These are phyloP conservation scores for Cetonia aurata DNA, from an alignment of 2,888 invertebrate genomes.

Conservation along the genomic window DNA sequence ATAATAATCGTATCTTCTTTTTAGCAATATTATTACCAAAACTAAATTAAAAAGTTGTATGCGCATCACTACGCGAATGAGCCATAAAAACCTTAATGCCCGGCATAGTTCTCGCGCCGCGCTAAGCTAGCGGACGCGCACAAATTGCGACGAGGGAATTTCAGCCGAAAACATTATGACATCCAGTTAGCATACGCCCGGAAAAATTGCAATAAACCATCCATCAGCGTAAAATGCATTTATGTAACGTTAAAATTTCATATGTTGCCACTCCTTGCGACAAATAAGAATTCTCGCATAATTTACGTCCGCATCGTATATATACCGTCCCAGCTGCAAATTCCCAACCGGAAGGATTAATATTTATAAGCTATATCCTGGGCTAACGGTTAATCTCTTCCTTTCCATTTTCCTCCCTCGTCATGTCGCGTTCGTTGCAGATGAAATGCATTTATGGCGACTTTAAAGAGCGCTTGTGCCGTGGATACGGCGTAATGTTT, in stretches of 20 bases:
- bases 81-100: conserved; percentile 38
- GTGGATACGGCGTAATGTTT: background rate
- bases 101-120: conserved; percentile 21
- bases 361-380: conserved; percentile 44
- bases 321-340: conserved; percentile 20
- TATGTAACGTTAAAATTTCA: conserved; percentile 31
- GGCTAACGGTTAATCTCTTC: conserved; percentile 33
- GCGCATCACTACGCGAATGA: conserved; percentile 18
- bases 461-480: conserved; percentile 5
- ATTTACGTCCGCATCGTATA: conserved; percentile 23
- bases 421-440: background rate
- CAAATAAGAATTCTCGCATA: conserved; percentile 32
- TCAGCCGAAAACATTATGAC: conserved; percentile 27
- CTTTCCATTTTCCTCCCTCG: conserved; percentile 8
- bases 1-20: no score
- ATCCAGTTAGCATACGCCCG: conserved; percentile 28
- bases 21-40: background rate
- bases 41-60: conserved; percentile 24
- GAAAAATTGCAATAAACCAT: conserved; percentile 37
- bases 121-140: conserved; percentile 4
- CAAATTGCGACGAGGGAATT: conserved; percentile 19
- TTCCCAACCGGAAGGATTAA: conserved; percentile 29
- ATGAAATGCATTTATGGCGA: conserved; percentile 19
- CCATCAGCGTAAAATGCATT: conserved; percentile 40
- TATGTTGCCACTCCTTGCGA: conserved; percentile 27